These are phyloP conservation scores for Drosophila kambysellisi DNA, from an alignment of 2,888 invertebrate species.

Conservation along the genomic window DNA sequence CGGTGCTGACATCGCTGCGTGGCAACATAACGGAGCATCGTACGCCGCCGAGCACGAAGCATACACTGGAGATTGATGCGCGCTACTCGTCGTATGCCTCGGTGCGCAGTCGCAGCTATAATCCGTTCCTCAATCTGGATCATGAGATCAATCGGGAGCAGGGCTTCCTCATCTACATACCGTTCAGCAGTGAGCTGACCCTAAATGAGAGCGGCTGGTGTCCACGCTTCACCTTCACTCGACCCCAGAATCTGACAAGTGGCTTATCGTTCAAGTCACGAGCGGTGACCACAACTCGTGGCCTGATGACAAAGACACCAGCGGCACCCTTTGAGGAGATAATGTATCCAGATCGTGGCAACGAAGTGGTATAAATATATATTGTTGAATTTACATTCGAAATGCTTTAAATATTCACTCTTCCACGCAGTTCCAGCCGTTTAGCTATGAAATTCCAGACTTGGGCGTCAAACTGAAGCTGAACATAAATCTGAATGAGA, in stretches of 20 bases:
- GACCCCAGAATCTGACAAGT: constrained; percentile 84
- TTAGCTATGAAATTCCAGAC: constrained; percentile 82
- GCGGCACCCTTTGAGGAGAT: constrained; percentile 81
- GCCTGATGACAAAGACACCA: constrained; percentile 82
- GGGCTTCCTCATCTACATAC: constrained; percentile 89
- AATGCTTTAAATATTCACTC: not conserved
- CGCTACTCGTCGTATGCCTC: constrained; percentile 87
- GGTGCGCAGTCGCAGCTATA: constrained; percentile 86
- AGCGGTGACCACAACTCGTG: constrained; percentile 83
- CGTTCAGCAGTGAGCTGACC: constrained; percentile 86
- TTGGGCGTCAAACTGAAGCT: constrained; percentile 82
- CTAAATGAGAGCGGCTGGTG: constrained; percentile 79
- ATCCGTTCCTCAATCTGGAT: constrained; percentile 88
- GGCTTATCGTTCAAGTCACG: constrained; percentile 85
- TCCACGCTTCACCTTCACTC: constrained; percentile 82
- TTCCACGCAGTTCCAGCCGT: constrained; percentile 79
- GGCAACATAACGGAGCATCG: constrained; percentile 89
- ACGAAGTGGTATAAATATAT: constrained; percentile 74
- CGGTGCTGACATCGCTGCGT: constrained; percentile 88
- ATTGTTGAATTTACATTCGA: not conserved
- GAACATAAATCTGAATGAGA: constrained; percentile 83
- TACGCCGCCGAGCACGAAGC: constrained; percentile 86
- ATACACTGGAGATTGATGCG: constrained; percentile 88
- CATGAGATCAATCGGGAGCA: constrained; percentile 89
- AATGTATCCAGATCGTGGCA: constrained; percentile 82